Evolutionary conservation across 37 sponge, comb jelly and placozoan genomes (phyloP).

Genomic region (Ephydatia muelleri): DNA sequence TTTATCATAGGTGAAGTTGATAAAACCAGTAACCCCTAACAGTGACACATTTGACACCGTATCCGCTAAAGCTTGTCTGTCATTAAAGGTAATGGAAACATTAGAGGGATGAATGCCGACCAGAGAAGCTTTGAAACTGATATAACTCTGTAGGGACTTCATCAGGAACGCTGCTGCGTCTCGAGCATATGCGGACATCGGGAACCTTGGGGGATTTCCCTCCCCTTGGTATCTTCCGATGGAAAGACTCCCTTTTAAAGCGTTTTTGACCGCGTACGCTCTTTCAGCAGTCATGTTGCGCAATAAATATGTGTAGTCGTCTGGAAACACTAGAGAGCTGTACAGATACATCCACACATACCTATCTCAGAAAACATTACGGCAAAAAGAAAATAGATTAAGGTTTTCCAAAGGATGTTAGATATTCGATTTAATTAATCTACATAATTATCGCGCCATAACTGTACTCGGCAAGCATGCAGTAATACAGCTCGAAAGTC

Average conservation of each 20-base stretch:
- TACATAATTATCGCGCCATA: too few relatives aligned
- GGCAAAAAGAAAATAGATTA: too few relatives aligned
- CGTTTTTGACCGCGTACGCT: conserved; percentile 1
- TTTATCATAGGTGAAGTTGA: conserved; percentile 14
- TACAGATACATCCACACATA: conserved; percentile 39
- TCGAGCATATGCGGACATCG: conserved; percentile 4
- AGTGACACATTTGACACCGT: neutral
- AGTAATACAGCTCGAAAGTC: too few relatives aligned
- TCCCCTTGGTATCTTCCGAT: conserved; percentile 19
- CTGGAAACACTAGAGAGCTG: conserved; percentile 20
- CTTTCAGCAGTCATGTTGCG: neutral
- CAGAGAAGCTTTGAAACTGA: neutral
- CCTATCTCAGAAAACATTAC: too few relatives aligned
- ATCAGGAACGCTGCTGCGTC: neutral
- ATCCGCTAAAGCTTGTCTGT: neutral
- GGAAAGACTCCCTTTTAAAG: conserved; percentile 25
- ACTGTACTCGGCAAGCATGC: too few relatives aligned
- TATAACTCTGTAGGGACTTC: neutral
- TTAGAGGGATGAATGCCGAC: neutral
- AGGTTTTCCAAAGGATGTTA: too few relatives aligned
- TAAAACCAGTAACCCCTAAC: conserved; percentile 26
- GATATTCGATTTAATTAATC: too few relatives aligned
- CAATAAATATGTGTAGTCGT: conserved; percentile 24
- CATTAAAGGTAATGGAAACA: neutral
- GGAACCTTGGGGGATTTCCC: conserved; percentile 2